Evolutionary conservation across 2,797 vertebrate genomes (phyloP), one percentile per base, ranked within the genome.

Genomic region (Thunnus albacares): DNA sequence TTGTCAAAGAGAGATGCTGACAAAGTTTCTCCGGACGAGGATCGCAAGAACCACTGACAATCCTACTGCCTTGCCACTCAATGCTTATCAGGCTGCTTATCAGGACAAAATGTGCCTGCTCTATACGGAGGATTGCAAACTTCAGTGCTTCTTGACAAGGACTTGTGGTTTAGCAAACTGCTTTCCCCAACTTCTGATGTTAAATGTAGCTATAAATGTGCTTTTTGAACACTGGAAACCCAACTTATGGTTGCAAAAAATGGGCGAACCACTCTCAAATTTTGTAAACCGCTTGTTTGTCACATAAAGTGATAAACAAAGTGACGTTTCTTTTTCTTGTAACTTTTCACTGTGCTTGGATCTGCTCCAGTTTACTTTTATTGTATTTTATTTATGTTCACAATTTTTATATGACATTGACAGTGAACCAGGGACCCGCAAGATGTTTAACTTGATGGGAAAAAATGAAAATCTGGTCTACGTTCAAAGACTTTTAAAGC

Each of bases 141-240:
- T 75, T 71, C 71, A 65, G 28, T 53, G 58, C 81, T 71, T 79
- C 47, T 47, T 66, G 57, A 63, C 66, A 74, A 83, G 55, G 70
- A 89, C 67, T 20, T 51, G 41, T 85, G 61, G 22, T 75, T 80
- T 56, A 72, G 43, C 24, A 59, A 82, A 59, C 70, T 47, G 53
- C 57, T 79, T 78, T 71, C 13, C 51, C 35, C 6, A 45, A 77
- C 53, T 65, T 74, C 66, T 85, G 78, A 90, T 67, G 60, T 83
- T 56, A 82, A 81, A 89, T 84, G 68, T 86, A 51, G 67, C 45
- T 67, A 30, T 75, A 55, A 77, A 81, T 84, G 72, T 26, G 79
- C 67, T 89, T 82, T 87, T 82, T 76, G 71, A 93, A 95, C 93
- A 95, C 94, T 95, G 94, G 93, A 96, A 88, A 93, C 67, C 73